These are phyloP conservation scores for Bradypodion pumilum DNA, from an alignment of 2,797 vertebrate species.

Conservation along the genomic window DNA sequence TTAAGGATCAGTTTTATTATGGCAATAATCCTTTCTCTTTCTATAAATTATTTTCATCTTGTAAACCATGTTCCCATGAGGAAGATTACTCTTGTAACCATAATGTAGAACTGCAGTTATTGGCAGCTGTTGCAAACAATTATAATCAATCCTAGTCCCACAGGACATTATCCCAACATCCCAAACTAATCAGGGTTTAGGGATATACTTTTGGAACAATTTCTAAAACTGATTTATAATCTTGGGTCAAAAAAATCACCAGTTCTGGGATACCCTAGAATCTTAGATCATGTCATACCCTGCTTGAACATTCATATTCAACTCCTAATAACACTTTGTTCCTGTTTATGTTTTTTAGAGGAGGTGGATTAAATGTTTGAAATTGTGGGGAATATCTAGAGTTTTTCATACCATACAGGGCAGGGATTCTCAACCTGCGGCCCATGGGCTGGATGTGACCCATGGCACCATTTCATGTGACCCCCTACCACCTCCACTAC, in stretches of 20 bases:
- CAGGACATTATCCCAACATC: conserved; percentile 63
- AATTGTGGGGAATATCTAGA: conserved; percentile 36
- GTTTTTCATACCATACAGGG: neutral
- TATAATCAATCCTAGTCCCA: conserved; percentile 63
- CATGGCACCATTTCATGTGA: too few relatives aligned
- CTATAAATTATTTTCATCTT: conserved; percentile 67
- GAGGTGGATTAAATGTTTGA: conserved; percentile 45
- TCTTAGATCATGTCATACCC: conserved; percentile 19
- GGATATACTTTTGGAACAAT: conserved; percentile 65
- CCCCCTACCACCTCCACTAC: too few relatives aligned
- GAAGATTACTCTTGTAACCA: conserved; percentile 68
- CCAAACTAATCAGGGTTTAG: conserved; percentile 68
- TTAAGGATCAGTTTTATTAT: conserved; percentile 47
- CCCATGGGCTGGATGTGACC: too few relatives aligned
- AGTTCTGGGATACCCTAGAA: conserved; percentile 19
- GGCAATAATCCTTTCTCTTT: conserved; percentile 57
- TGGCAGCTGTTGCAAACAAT: conserved; percentile 71
- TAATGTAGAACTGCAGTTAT: conserved; percentile 62
- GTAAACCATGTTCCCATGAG: conserved; percentile 64
- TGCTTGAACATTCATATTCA: conserved; percentile 43
- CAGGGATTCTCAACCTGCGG: too few relatives aligned
- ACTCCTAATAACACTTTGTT: conserved; percentile 33
- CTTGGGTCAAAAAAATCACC: conserved; percentile 52
- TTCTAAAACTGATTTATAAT: conserved; percentile 58
- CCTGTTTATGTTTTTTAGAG: conserved; percentile 57